phyloP scores from a whole-genome alignment of 2,113 vertebrate species.

The Sinosuthora webbiana region DNA sequence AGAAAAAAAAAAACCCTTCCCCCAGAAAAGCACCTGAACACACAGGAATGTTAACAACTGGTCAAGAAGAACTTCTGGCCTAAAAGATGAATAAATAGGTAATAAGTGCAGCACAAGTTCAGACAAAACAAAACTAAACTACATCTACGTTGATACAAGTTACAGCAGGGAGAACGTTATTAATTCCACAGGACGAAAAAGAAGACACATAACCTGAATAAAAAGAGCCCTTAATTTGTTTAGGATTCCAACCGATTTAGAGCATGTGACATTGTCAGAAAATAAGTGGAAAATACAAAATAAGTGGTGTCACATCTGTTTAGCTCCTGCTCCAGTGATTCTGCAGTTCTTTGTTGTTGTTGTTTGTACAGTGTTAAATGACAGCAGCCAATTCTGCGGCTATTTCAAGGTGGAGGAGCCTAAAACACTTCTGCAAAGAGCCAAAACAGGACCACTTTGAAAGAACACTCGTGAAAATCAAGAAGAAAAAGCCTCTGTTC shows the following conservation, averaged over 20 bases:
- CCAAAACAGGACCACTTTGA: neutral
- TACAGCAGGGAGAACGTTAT: neutral
- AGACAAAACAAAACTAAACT: neutral
- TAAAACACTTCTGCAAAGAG: neutral
- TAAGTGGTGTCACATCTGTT: conserved; percentile 40
- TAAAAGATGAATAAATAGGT: neutral
- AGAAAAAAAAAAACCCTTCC: neutral
- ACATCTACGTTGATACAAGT: neutral
- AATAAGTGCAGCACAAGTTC: neutral
- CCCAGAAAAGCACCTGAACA: neutral
- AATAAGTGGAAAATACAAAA: conserved; percentile 32
- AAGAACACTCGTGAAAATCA: neutral
- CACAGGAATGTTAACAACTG: neutral
- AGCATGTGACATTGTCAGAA: neutral
- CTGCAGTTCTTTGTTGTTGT: conserved; percentile 5
- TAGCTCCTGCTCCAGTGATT: conserved; percentile 52
- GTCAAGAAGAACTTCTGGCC: neutral
- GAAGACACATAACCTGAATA: neutral
- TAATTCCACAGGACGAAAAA: neutral
- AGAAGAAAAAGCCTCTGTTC: neutral
- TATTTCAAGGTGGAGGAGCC: neutral
- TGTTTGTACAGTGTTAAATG: neutral
- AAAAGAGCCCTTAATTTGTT: neutral
- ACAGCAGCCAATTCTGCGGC: neutral
- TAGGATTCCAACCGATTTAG: neutral